Base-by-base conservation (phyloP, 2,797 vertebrate species). In the Hybognathus amarus region DNA sequence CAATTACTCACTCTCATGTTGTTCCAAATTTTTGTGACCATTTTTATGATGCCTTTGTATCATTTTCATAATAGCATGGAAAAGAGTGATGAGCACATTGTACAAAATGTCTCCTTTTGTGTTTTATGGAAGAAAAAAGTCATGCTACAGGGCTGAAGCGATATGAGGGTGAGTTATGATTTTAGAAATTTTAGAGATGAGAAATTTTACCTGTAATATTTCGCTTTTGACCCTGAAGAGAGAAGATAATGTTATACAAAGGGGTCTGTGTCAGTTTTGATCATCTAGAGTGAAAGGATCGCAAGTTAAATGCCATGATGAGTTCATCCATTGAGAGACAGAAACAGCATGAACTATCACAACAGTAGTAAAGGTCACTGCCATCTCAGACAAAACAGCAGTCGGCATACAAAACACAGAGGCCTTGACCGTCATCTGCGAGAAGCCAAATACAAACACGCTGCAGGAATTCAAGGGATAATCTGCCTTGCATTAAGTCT, bases 351-450 rank as follows among this genome's bases (percentile, higher is more conserved):
- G 68, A 73, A 68, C 15, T 64, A 61, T 85, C 79, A 85, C 20
- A 82, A 85, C 56, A 85, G 20, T 22, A 24, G 67, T 15, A 83
- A 83, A 85, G 80, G 80, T 85, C 80, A 85, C 27, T 73, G 59
- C 67, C 59, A 67, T 79, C 56, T 71, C 47, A 78, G 67, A 77
- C 80, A 59, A 73, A 85, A 82, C 84, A 78, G 76, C 45, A 22
- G 74, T 66, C 27, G 52, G 75, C 74, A 66, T 42, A 79, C 54
- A 69, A 83, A 78, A 54, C 45, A 56, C 24, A 77, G 20, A 42
- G 64, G 42, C 64, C 20, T 47, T 38, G 36, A 59, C 71, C 59
- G 22, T 63, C 71, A 76, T 5, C 52, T 24, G 47, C 7, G 20
- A 59, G 38, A 76, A 30, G 70, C 66, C 30, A 56, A 42, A 69